Base-by-base conservation (phyloP, 2,113 vertebrate genomes). In the Bubo blakistoni region DNA sequence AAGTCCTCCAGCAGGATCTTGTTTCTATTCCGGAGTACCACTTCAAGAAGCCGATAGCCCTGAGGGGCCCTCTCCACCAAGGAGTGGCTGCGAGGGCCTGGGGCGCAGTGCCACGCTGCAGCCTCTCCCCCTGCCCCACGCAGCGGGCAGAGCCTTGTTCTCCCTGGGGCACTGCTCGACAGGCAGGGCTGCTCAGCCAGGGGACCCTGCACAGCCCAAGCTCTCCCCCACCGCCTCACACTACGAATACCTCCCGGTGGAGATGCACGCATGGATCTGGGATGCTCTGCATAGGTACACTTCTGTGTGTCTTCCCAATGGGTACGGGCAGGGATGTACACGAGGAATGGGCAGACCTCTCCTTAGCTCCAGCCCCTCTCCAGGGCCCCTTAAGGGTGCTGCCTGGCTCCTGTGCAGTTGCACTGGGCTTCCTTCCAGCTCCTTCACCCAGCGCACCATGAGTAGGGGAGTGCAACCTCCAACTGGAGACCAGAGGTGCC, bases 321-420 rank as follows among this genome's bases (percentile, higher is more conserved):
- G 11, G 46, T 38, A n/a, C 0, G 1, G 79, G 38, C 49, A 59
- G 46, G 16, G 52, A 55, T 2, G 3, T 6, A 59, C 4, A 1
- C 6, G 42, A 40, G 42, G 47, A 71, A 46, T 0, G 1, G 67
- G 47, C 26, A 78, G 36, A 66, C 6, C 36, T 24, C 40, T 55
- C 66, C 73, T n/a, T 1, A 52, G 73, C 69, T 73, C 19, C 88
- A 40, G 51, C 16, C 32, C 61, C 20, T 52, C 71, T 76, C 76
- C 34, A 59, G 63, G 59, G 42, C 14, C 32, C n/a, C 20, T 14
- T 38, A 7, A 13, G 11, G 42, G 16, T 24, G 42, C 71, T 74
- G 65, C 69, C 44, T 40, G 22, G 27, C 21, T 51, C 26, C 49
- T 16, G 19, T 7, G 26, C 32, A 9, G 30, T 14, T 13, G 10